Evolutionary conservation across 2,113 vertebrate species (phyloP), one percentile per base, ranked within the genome.

Genomic region (Bungarus multicinctus): DNA sequence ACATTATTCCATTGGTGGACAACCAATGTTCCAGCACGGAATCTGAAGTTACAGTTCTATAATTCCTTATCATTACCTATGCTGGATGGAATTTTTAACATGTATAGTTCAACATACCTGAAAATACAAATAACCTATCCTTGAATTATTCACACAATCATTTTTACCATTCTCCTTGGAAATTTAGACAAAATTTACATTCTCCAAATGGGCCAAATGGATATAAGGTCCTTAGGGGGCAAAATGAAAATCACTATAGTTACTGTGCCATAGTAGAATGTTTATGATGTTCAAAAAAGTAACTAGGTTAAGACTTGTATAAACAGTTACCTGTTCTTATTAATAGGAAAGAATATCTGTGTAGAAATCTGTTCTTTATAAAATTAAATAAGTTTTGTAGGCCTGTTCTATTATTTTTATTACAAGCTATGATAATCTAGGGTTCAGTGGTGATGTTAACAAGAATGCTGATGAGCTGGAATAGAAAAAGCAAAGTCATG

Each of bases 241-340:
- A 10, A 16, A 22, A 85, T n/a, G 7, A 18, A 87, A 50, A 87
- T 87, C 27, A 14, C 6, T 18, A 60, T 12, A 85, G 5, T 69
- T 52, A 47, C 92, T 69, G 87, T 60, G 57, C 4, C 60, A 94
- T 85, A 91, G 43, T 92, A 91, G 25, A 34, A 9, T 86, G 92
- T 92, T 92, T 96, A 85, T 89, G 90, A 94, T 43, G 7, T 91
- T 64, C 20, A 87, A 25, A 53, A 52, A 81, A 81, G 18, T 52
- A 57, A 0, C 85, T 60, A 34, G 81, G 45, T 9, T 85, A 43
- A 52, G 50, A 16, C 25, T n/a, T 43, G 2, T 22, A n/a, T 6
- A 88, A 85, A 69, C 20, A 89, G 50, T 58, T 34, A 2, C 23
- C 1, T 69, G 14, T 20, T n/a, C 18, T 92, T 50, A 39, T 47